Conservation (phyloP, 2,113 vertebrate genomes). For the Cyanocitta stelleri region DNA sequence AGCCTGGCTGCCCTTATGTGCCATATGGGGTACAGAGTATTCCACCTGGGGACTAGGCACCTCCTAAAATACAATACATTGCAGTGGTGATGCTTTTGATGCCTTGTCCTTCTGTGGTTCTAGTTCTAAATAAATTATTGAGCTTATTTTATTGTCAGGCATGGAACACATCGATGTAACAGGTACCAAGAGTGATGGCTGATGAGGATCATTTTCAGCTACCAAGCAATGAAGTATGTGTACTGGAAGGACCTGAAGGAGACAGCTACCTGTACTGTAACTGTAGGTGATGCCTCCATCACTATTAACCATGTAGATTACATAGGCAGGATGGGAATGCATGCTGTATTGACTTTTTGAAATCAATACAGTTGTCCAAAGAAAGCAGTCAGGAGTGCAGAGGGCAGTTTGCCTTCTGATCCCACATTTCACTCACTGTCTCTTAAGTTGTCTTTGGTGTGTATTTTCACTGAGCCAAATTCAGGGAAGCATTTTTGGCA, state of each 20-base stretch:
- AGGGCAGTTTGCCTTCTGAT: too few species aligned
- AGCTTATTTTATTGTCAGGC: neutral
- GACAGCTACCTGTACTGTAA: conserved; percentile 43
- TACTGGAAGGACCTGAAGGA: conserved; percentile 75
- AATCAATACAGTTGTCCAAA: too few species aligned
- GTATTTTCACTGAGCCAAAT: too few species aligned
- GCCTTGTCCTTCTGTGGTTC: neutral
- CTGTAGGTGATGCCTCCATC: neutral
- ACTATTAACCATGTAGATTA: neutral
- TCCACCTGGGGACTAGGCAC: neutral
- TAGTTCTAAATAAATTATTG: neutral
- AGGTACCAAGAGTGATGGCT: conserved; percentile 74
- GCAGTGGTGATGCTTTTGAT: neutral
- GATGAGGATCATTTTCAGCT: conserved; percentile 72
- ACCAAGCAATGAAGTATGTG: conserved; percentile 71
- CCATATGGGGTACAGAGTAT: rapidly evolving
- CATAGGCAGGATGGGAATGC: neutral
- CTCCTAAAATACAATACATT: neutral
- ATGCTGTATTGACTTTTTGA: too few species aligned
- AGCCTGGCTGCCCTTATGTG: neutral
- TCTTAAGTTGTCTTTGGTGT: too few species aligned
- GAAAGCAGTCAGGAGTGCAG: too few species aligned
- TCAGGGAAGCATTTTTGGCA: neutral
- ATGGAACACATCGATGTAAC: conserved; percentile 59
- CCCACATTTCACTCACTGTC: too few species aligned